Percentiles rank a stretch among this genome's conserved stretches.
Evolutionary conservation across 2,888 invertebrate species (phyloP).

Genomic region (Drosophila pseudotakahashii): DNA sequence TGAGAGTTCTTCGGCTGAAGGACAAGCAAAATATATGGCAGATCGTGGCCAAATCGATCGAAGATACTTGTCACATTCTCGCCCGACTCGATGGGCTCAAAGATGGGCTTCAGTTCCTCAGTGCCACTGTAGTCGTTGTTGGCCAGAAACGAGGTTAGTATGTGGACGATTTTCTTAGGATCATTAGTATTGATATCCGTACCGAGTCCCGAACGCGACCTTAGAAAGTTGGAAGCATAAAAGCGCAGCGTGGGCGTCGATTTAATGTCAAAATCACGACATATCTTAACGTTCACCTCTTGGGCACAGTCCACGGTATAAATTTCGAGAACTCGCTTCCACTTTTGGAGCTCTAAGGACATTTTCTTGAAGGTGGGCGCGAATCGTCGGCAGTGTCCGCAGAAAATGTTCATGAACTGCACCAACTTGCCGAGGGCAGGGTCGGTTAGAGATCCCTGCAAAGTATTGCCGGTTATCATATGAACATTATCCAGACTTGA

Average conservation of each 20-base stretch:
- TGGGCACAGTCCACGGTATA: constrained; percentile 60
- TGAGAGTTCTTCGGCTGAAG: constrained; percentile 33
- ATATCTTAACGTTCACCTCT: constrained; percentile 47
- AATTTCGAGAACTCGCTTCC: constrained; percentile 44
- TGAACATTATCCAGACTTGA: constrained; percentile 49
- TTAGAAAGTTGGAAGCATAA: too few species aligned
- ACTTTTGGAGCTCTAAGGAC: constrained; percentile 32
- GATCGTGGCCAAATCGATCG: background rate
- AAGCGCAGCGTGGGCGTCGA: constrained; percentile 35
- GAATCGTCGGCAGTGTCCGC: constrained; percentile 95
- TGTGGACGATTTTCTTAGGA: background rate
- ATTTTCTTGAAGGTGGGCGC: constrained; percentile 86
- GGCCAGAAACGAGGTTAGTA: constrained; percentile 12
- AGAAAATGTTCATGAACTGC: constrained; percentile 97
- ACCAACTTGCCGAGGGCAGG: constrained; percentile 81
- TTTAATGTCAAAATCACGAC: constrained; percentile 47
- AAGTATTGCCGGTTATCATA: constrained; percentile 30
- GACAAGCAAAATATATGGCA: constrained; percentile 23
- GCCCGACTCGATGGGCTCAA: constrained; percentile 12
- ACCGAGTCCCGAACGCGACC: background rate
- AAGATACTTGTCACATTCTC: background rate
- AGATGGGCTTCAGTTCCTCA: constrained; percentile 17
- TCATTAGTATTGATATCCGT: background rate
- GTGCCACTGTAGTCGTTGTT: constrained; percentile 18
- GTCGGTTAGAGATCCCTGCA: constrained; percentile 17